Evolutionary conservation across 1,140 invertebrate genomes (phyloP).

Genomic region (Pissodes strobi): DNA sequence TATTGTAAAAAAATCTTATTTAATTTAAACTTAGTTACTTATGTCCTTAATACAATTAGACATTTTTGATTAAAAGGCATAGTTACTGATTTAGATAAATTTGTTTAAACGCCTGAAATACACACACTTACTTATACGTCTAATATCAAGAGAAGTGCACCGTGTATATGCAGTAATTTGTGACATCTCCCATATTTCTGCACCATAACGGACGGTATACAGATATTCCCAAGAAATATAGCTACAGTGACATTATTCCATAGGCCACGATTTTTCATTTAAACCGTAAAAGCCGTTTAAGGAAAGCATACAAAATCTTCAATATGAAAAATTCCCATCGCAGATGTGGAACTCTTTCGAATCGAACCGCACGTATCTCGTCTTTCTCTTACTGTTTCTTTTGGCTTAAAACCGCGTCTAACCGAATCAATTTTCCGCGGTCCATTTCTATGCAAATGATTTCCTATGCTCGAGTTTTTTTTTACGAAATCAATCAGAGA

Average conservation of each 20-base stretch:
- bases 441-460: constrained; percentile 37
- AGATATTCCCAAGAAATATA: no score
- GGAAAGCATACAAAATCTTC: constrained; percentile 18
- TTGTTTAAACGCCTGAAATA: no score
- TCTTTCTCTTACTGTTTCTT: constrained; percentile 25
- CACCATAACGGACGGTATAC: no score
- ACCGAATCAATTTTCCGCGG: constrained; percentile 33
- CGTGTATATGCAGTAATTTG: no score
- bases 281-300: constrained; percentile 1
- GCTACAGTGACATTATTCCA: constrained; percentile 1
- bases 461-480: constrained; percentile 36
- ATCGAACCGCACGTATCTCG: constrained; percentile 25
- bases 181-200: no score
- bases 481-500: constrained; percentile 21
- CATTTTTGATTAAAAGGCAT: no score
- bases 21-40: no score
- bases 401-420: constrained; percentile 21
- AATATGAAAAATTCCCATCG: constrained; percentile 7
- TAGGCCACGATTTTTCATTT: constrained; percentile 1
- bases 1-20: no score
- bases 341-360: constrained; percentile 24
- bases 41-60: no score
- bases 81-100: no score
- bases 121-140: no score
- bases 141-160: no score